Percentiles rank a stretch among this genome's conserved stretches.
Conservation (phyloP, 2,888 invertebrate species). For the Acanthacorydalis orientalis region DNA sequence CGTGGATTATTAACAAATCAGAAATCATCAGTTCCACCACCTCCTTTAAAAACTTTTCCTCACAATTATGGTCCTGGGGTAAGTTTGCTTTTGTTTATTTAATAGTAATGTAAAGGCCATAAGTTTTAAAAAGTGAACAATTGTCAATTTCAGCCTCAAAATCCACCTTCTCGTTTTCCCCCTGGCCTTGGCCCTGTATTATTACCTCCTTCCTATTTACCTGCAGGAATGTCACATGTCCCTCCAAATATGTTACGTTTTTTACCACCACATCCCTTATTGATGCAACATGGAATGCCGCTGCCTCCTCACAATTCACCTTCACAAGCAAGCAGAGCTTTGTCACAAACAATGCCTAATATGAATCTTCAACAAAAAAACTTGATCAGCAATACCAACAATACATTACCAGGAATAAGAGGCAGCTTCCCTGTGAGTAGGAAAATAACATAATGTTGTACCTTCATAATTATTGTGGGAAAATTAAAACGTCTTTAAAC, state of each 20-base stretch:
- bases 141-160: conserved; percentile 14
- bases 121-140: not conserved
- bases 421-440: conserved; percentile 2
- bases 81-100: not conserved
- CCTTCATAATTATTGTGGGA: not conserved
- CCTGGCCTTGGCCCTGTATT: conserved; percentile 26
- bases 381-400: not conserved
- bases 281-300: conserved; percentile 11
- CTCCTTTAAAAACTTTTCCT: conserved; percentile 12
- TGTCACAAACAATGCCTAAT: not conserved
- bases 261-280: conserved; percentile 14
- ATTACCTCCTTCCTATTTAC: conserved; percentile 21
- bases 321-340: conserved; percentile 8
- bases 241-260: conserved; percentile 19
- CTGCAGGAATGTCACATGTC: conserved; percentile 9
- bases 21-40: not conserved
- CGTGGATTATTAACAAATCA: conserved; percentile 21
- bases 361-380: conserved; percentile 1
- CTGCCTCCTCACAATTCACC: conserved; percentile 12
- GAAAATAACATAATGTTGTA: not conserved
- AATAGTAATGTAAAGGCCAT: not conserved
- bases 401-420: not conserved
- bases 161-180: conserved; percentile 20
- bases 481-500: not conserved
- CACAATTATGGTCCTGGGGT: conserved; percentile 7